phyloP scores from a whole-genome alignment of 2,113 vertebrate genomes.

The Petrocephalus microphthalmus region DNA sequence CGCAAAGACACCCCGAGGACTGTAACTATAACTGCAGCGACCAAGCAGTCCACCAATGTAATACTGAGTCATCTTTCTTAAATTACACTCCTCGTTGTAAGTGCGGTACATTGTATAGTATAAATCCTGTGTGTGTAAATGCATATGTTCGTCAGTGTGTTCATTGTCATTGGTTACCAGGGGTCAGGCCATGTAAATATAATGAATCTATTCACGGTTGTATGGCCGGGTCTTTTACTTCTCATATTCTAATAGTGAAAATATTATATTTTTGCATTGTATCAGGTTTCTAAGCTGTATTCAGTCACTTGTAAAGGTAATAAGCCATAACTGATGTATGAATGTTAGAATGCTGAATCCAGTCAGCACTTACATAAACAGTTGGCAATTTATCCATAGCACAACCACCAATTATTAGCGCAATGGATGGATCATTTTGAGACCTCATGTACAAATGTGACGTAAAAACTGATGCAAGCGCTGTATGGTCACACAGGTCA shows the following conservation, averaged over 20 bases:
- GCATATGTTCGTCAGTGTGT: neutral
- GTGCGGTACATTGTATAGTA: neutral
- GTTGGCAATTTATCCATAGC: neutral
- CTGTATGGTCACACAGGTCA: neutral
- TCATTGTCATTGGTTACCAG: neutral
- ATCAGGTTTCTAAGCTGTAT: no score
- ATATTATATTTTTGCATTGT: neutral
- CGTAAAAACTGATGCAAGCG: neutral
- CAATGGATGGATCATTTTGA: neutral
- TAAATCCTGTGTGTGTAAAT: neutral
- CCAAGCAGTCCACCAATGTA: neutral
- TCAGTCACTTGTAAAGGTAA: neutral
- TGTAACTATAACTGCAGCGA: neutral
- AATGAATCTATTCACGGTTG: neutral
- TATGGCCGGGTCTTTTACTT: neutral
- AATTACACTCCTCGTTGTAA: neutral
- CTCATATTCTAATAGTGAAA: neutral
- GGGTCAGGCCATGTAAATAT: neutral
- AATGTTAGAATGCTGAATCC: neutral
- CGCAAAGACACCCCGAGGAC: no score
- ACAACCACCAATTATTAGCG: neutral
- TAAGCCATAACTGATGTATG: neutral
- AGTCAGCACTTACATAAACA: neutral
- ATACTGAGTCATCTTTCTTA: neutral
- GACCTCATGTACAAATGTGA: neutral